Base-by-base conservation (phyloP, 2,113 vertebrate genomes). In the Engystomops pustulosus region DNA sequence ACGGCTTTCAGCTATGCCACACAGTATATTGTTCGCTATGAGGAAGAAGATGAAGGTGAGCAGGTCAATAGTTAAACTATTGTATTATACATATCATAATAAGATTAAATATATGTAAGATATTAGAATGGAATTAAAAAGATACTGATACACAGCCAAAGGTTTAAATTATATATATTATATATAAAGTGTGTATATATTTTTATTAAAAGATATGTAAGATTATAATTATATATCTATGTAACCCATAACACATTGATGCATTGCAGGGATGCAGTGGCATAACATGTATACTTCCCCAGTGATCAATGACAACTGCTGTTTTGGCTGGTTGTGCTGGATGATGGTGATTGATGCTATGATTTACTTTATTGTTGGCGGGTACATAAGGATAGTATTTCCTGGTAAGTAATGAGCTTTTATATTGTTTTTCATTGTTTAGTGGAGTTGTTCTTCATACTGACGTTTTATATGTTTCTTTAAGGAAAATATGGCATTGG, bases 241-340 rank as follows among this genome's bases (percentile, higher is more conserved):
- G n/a, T n/a, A n/a, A n/a, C n/a, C 36, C 36, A 27, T 60, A 41
- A 25, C 71, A 75, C n/a, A n/a, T n/a, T n/a, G n/a, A n/a, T n/a
- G n/a, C 79, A 68, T 76, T 90, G 47, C 87, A 99, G 98, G 98
- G 69, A 95, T 99, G 88, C 96, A 98, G 36, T 99, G 98, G 98
- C 92, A 95, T 87, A 99, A 99, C 88, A 92, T 95, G 58, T 98
- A 98, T 87, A 88, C 85, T 9, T 99, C 97, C 0, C 96, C 97
- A 0, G 87, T 97, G 55, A 89, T 92, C 67, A 95, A 91, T 67
- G 97, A 99, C 84, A 93, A 88, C 1, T 90, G 94, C 27, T 97
- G 95, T 0, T 98, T 99, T n/a, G 94, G 96, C 76, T 98, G 95
- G 95, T 93, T 99, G 72, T 98, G 96, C 90, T 98, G 97, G 95